Base-by-base conservation (phyloP, 2,113 vertebrate genomes). In the Pituophis catenifer region DNA sequence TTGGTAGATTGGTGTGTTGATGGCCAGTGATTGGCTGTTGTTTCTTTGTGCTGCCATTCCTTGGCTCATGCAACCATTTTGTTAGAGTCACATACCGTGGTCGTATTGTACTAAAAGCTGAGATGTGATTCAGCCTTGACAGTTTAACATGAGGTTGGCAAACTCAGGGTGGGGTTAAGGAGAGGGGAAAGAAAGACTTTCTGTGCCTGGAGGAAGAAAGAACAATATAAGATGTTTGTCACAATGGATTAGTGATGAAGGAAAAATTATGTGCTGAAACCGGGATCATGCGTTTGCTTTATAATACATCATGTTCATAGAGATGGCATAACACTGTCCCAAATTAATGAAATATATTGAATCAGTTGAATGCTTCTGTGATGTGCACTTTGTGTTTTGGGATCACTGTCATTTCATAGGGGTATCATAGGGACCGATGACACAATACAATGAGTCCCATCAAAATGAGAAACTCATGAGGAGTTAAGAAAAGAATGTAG, bases 401-500 rank as follows among this genome's bases (percentile, higher is more conserved):
- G 53, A 44, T 89, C 53, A 24, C 65, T 88, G 23, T 48, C 88
- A n/a, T 29, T 44, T 44, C 48, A 50, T 50, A 90, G 55, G 58
- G 70, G 89, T 70, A 52, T 54, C 38, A 85, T 44, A 57, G 53
- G 50, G 65, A 70, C 86, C 38, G 54, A 86, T 65, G 65, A 90
- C 88, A 90, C 33, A 86, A 48, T 48, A 50, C 26, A 93, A 15
- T 48, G 26, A 89, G 62, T 50, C 38, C 17, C 88, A 26, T 89
- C 58, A 44, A 53, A 92, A 92, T 89, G 53, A 54, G 81, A 92
- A 93, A 89, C 88, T 58, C 65, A 93, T 85, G 88, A 90, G 70
- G 54, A 86, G 88, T 85, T 90, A 85, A 38, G 29, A 89, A 85
- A 89, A 55, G 88, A 29, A 86, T 93, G 75, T 89, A 86, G 54